phyloP scores from a whole-genome alignment of 2,888 invertebrate genomes.

The Oligia strigilis region DNA sequence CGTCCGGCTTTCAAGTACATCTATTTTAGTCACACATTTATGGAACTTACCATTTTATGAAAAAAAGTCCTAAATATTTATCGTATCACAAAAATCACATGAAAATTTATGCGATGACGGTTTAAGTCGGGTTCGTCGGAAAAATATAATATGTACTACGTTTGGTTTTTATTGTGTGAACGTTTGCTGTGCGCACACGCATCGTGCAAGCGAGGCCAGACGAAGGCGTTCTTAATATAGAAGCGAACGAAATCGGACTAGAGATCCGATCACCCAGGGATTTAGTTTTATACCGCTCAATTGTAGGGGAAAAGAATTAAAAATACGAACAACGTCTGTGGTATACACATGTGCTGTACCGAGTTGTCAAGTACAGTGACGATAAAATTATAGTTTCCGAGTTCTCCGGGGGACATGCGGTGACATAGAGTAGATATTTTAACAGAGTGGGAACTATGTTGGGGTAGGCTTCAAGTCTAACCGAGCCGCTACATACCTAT shows the following conservation, averaged over 20 bases:
- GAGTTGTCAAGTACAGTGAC: constrained; percentile 42
- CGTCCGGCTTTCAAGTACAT: constrained; percentile 54
- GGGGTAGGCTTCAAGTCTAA: no score
- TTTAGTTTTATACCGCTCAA: constrained; percentile 79
- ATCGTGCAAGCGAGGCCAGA: constrained; percentile 86
- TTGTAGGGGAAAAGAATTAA: constrained; percentile 69
- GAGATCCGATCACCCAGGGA: constrained; percentile 81
- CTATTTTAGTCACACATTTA: constrained; percentile 36
- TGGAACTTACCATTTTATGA: constrained; percentile 71
- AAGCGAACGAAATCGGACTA: constrained; percentile 83
- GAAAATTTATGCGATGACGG: constrained; percentile 73
- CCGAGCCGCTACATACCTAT: no score
- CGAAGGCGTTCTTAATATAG: constrained; percentile 88
- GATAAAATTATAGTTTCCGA: constrained; percentile 57
- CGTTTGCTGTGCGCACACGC: constrained; percentile 83
- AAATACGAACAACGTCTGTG: constrained; percentile 69
- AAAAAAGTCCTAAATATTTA: constrained; percentile 51
- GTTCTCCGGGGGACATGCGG: constrained; percentile 53
- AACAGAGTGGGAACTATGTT: constrained; percentile 22
- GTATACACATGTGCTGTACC: constrained; percentile 69
- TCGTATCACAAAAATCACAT: constrained; percentile 55
- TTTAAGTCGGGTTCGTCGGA: constrained; percentile 82
- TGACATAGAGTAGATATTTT: constrained; percentile 43
- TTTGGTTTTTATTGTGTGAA: constrained; percentile 83
- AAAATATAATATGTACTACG: constrained; percentile 89